These are phyloP conservation scores for Tenthredo distinguenda DNA, from an alignment of 2,888 invertebrate species.

Conservation along the genomic window DNA sequence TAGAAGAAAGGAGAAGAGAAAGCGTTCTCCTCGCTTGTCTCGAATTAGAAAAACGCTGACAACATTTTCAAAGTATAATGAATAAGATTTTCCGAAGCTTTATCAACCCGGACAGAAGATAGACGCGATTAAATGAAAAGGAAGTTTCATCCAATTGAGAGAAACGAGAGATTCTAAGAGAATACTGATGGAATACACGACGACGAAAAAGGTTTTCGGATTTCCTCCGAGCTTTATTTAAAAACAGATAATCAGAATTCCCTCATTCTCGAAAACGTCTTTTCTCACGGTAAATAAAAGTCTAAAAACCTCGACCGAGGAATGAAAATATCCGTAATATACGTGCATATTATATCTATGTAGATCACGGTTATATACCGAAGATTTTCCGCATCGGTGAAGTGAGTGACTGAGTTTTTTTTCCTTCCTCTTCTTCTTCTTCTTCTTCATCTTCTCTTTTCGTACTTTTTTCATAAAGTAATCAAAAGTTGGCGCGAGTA, in stretches of 20 bases:
- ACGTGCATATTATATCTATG: not conserved
- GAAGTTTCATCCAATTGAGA: not conserved
- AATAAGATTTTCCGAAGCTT: not conserved
- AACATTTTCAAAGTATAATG: not conserved
- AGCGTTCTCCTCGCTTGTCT: not conserved
- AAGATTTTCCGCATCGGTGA: not conserved
- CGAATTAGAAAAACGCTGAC: not conserved
- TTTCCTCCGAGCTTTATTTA: not conserved
- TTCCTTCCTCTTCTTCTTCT: not conserved
- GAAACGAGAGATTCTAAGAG: not conserved
- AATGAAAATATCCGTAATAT: not conserved
- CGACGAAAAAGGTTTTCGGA: not conserved
- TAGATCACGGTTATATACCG: not conserved
- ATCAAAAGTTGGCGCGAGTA: slow-evolving; percentile 26
- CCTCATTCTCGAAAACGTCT: not conserved
- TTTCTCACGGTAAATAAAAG: not conserved
- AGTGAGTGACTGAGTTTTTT: slow-evolving; percentile 16
- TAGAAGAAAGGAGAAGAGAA: not conserved
- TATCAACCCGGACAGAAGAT: not conserved
- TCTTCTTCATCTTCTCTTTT: not conserved
- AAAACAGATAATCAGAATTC: not conserved
- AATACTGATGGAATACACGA: not conserved
- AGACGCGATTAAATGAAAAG: not conserved
- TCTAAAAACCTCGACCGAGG: not conserved
- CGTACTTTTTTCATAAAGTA: slow-evolving; percentile 10